phyloP scores from a whole-genome alignment of 2,888 invertebrate species.

The Drosophila setosimentum region DNA sequence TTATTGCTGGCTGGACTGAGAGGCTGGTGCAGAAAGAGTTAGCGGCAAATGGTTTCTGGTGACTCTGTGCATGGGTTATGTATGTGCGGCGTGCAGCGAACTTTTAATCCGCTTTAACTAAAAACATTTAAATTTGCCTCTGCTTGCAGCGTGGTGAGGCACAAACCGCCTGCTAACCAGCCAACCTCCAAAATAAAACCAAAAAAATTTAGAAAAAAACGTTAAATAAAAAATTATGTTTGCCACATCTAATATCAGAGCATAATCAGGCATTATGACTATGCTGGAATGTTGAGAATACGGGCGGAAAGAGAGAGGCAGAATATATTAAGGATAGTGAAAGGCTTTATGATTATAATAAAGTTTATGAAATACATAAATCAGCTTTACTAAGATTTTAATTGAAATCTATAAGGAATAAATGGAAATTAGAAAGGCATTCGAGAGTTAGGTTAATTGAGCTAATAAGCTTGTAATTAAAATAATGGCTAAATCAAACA shows the following conservation, averaged over 20 bases:
- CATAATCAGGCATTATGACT: conserved; percentile 34
- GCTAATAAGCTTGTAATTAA: background rate
- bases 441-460: background rate
- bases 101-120: conserved; percentile 81
- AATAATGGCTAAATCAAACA: background rate
- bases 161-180: conserved; percentile 48
- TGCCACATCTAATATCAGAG: conserved; percentile 52
- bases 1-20: conserved; percentile 32
- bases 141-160: conserved; percentile 13
- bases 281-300: conserved; percentile 22
- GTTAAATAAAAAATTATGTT: conserved; percentile 49
- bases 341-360: background rate
- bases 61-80: conserved; percentile 71
- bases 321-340: background rate
- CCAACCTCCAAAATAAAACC: conserved; percentile 17
- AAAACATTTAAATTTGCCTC: conserved; percentile 79
- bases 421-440: background rate
- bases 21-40: conserved; percentile 4
- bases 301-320: no score
- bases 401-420: background rate
- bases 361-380: background rate
- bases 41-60: conserved; percentile 8
- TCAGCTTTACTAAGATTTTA: background rate
- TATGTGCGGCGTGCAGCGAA: conserved; percentile 81
- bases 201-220: conserved; percentile 25